Conservation (phyloP, 2,888 invertebrate genomes). For the Celastrina argiolus region DNA sequence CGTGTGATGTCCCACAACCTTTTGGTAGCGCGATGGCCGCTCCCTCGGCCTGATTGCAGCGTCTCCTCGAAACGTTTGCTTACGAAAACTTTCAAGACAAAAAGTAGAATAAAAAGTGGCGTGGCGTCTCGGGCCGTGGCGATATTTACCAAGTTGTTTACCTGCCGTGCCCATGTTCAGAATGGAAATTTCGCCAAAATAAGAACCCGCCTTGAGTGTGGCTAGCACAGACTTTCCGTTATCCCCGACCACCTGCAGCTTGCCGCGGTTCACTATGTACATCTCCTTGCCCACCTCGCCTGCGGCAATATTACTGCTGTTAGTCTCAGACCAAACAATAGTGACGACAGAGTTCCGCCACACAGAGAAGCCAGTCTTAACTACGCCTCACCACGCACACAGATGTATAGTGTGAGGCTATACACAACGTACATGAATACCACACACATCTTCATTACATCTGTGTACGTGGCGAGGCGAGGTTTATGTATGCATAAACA, state of each 20-base stretch:
- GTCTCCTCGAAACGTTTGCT: slow-evolving; percentile 74
- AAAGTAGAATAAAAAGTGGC: slow-evolving; percentile 70
- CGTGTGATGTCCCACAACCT: slow-evolving; percentile 71
- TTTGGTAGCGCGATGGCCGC: slow-evolving; percentile 69
- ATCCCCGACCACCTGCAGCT: slow-evolving; percentile 96
- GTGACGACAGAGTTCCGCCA: too few relatives aligned
- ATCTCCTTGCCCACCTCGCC: slow-evolving; percentile 99
- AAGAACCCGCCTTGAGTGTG: slow-evolving; percentile 98
- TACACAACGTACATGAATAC: too few relatives aligned
- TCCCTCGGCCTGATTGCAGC: slow-evolving; percentile 77
- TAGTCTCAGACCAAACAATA: too few relatives aligned
- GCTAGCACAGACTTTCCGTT: slow-evolving; percentile 97
- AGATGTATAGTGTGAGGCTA: too few relatives aligned
- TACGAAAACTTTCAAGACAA: slow-evolving; percentile 61
- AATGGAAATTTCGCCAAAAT: slow-evolving; percentile 99
- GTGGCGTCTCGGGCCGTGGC: slow-evolving; percentile 78
- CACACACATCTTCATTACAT: too few relatives aligned
- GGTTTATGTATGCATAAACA: too few relatives aligned
- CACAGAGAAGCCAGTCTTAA: too few relatives aligned
- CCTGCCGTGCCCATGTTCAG: slow-evolving; percentile 99
- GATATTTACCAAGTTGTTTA: slow-evolving; percentile 97
- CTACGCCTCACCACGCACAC: too few relatives aligned
- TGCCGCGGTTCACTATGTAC: slow-evolving; percentile 99
- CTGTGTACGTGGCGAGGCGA: too few relatives aligned
- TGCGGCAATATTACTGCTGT: slow-evolving; percentile 56